Base-by-base conservation (phyloP, 2,888 invertebrate species). In the Orthosia cruda region DNA sequence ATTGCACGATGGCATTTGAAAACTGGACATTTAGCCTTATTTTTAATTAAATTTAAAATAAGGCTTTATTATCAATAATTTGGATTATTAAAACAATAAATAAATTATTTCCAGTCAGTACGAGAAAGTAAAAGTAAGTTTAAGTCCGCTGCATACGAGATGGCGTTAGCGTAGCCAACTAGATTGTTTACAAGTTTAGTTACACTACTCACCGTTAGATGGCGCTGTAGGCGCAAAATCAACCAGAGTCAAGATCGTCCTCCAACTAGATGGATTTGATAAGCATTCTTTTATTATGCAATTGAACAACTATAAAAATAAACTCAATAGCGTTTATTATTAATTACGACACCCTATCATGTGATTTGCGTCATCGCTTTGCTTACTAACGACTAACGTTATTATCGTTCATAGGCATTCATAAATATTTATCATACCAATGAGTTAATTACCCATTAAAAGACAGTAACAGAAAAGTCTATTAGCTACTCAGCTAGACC, bases 161-260 rank as follows among this genome's bases (percentile, higher is more conserved):
- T 86, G 81, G 69, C 83, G 64, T 9, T 18, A 77, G 61, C 12
- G 15, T 11, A 3, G 0, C n/a, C 2, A n/a, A 18, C 5, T 16
- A 13, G 26, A n/a, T 54, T 45, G 23, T 57, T 45, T 52, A 62
- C 16, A 71, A 0, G 7, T 63, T 63, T 69, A 61, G 62, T 80
- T 18, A 18, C 4, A 62, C 87, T 88, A 87, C 71, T 83, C 74
- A 49, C 61, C 69, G 52, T 65, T 61, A 85, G 87, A 85, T 88
- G 88, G 80, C 80, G 32, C 1, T 71, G 2, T 4, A 26, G 47
- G 13, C 32, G 12, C n/a, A 12, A 12, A 12, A 32, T 52, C 23
- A 18, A 61, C 45, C 3, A 13, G 13, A 23, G 4, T n/a, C 4
- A 4, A 72, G 12, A 80, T n/a, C 11, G 18, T 57, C 62, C 59